A percentile compares a stretch with the other conserved stretches of the same genome.
These are phyloP conservation scores for Podarcis siculus DNA, from an alignment of 2,797 vertebrate species.

Conservation along the genomic window DNA sequence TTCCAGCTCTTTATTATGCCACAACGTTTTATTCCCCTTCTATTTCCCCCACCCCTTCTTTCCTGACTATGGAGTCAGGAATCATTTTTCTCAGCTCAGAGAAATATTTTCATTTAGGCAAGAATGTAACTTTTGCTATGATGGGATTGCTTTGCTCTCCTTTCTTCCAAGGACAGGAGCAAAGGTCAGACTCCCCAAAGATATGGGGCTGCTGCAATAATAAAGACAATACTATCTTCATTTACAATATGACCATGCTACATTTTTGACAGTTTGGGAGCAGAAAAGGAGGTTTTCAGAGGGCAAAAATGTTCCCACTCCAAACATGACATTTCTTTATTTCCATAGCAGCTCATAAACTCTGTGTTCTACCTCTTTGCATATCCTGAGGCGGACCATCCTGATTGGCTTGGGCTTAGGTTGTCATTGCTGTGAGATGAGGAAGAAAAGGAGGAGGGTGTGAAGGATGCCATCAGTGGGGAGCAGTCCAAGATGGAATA, in stretches of 20 bases:
- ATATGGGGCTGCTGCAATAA: no score
- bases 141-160: constrained; percentile 27
- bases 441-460: no score
- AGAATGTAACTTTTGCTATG: constrained; percentile 39
- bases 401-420: no score
- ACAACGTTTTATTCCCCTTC: constrained; percentile 43
- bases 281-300: neutral
- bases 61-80: constrained; percentile 48
- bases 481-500: no score
- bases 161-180: neutral
- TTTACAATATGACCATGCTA: neutral
- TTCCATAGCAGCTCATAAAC: no score
- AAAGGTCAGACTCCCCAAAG: neutral
- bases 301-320: neutral
- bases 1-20: constrained; percentile 54
- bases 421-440: no score
- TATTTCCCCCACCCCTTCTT: constrained; percentile 50
- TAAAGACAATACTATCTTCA: neutral
- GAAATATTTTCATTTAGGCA: constrained; percentile 61
- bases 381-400: no score
- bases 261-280: neutral
- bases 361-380: neutral
- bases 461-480: no score
- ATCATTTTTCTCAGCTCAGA: constrained; percentile 40
- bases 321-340: neutral